Percentiles rank a stretch among this genome's conserved stretches.
These are phyloP conservation scores for Pholis gunnellus DNA, from an alignment of 2,113 vertebrate species.

Conservation along the genomic window DNA sequence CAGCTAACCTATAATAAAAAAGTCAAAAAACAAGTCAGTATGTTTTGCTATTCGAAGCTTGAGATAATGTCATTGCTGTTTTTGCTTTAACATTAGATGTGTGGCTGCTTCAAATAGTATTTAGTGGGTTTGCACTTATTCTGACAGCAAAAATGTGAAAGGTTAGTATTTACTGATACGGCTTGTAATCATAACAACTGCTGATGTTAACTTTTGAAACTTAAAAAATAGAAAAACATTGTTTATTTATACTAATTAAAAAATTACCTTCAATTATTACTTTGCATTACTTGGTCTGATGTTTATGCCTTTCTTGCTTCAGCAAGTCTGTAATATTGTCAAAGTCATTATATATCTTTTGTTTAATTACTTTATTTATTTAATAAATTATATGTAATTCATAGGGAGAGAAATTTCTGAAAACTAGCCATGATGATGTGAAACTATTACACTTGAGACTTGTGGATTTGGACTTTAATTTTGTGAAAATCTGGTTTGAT, in stretches of 20 bases:
- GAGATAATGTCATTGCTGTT: neutral
- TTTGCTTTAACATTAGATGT: neutral
- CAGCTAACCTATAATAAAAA: neutral
- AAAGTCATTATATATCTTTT: neutral
- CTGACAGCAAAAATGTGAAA: neutral
- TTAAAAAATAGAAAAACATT: neutral
- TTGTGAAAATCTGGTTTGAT: conserved; percentile 25
- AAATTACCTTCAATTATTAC: no score
- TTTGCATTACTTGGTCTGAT: no score
- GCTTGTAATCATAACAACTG: neutral
- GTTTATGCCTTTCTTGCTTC: no score
- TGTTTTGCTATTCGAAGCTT: neutral
- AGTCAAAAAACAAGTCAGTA: neutral
- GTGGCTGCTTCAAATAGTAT: neutral
- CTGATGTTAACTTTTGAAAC: neutral
- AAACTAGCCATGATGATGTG: neutral
- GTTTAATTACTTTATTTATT: neutral
- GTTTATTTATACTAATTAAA: neutral
- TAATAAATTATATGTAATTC: neutral
- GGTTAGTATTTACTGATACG: neutral
- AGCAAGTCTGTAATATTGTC: neutral
- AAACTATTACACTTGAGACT: neutral
- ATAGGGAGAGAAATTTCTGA: neutral
- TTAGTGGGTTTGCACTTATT: neutral
- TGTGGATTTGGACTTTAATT: neutral